Conservation (phyloP, 2,113 vertebrate genomes). For the Perca fluviatilis region DNA sequence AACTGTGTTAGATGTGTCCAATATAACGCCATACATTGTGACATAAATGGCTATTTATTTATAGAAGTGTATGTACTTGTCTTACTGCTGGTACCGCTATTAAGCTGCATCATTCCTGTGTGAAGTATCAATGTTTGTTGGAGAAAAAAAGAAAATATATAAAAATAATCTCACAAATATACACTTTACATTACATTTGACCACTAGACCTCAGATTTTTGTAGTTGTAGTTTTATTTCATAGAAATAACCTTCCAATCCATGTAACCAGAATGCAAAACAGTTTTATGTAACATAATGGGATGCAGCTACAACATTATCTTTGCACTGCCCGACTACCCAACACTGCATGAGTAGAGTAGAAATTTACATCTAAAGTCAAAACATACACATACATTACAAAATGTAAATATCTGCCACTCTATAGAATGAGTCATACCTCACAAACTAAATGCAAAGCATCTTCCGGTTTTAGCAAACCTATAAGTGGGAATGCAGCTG, state of each 20-base stretch:
- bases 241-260: not conserved
- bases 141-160: not conserved
- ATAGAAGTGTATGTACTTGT: slow-evolving; percentile 2
- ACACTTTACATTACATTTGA: not conserved
- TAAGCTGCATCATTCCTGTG: not conserved
- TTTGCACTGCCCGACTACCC: not conserved
- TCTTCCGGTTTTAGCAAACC: slow-evolving; percentile 25
- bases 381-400: slow-evolving; percentile 60
- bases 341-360: slow-evolving; percentile 29
- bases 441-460: slow-evolving; percentile 42
- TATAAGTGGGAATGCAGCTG: slow-evolving; percentile 39
- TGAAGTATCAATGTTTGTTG: not conserved
- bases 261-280: slow-evolving; percentile 15
- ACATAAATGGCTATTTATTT: slow-evolving; percentile 2
- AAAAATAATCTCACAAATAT: not conserved
- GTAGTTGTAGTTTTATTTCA: not conserved
- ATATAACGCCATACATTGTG: not conserved
- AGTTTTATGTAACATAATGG: slow-evolving; percentile 45
- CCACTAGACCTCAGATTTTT: not conserved
- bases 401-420: slow-evolving; percentile 41
- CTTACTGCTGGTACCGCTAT: not conserved
- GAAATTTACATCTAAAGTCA: slow-evolving; percentile 34
- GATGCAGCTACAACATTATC: slow-evolving; percentile 24
- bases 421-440: slow-evolving; percentile 34
- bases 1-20: not conserved